A percentile compares a stretch with the other conserved stretches of the same genome.
Evolutionary conservation across 1,140 invertebrate species (phyloP).

Genomic region (Tetramorium parvispinum): DNA sequence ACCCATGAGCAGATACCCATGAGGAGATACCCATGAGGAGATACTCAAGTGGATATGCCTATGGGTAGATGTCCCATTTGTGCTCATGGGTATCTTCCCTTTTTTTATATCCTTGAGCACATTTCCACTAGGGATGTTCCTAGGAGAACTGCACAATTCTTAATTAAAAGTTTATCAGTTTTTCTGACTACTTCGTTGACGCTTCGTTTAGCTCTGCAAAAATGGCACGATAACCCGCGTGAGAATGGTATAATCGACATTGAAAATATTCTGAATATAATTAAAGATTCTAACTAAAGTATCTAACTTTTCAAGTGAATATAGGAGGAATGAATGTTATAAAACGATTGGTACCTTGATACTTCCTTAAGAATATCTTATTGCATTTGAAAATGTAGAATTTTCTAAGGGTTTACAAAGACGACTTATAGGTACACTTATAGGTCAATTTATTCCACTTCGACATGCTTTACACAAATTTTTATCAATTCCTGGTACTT

Average conservation of each 20-base stretch:
- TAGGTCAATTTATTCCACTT: slow-evolving; percentile 11
- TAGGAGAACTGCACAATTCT: slow-evolving; percentile 4
- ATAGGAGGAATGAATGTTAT: not conserved
- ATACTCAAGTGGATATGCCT: too few relatives aligned
- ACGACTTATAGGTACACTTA: not conserved
- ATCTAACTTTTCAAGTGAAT: not conserved
- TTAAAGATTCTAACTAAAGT: slow-evolving; percentile 9
- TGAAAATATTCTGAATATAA: not conserved
- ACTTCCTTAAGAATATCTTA: slow-evolving; percentile 9
- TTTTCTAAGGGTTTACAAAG: not conserved
- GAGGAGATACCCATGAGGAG: too few relatives aligned
- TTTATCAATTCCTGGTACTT: not conserved
- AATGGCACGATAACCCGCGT: not conserved
- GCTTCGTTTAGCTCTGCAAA: slow-evolving; percentile 1
- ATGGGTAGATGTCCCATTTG: too few relatives aligned
- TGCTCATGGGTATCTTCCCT: too few relatives aligned
- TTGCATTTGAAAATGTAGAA: slow-evolving; percentile 2
- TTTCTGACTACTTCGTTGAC: not conserved
- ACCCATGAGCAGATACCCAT: too few relatives aligned
- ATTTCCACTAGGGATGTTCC: not conserved
- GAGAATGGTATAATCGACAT: not conserved
- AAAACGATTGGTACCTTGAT: not conserved
- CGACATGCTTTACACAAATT: not conserved
- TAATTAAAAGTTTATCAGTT: not conserved
- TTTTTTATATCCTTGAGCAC: too few relatives aligned